Base-by-base conservation (phyloP, 2,113 vertebrate species). In the Gallinago paraguaiae region DNA sequence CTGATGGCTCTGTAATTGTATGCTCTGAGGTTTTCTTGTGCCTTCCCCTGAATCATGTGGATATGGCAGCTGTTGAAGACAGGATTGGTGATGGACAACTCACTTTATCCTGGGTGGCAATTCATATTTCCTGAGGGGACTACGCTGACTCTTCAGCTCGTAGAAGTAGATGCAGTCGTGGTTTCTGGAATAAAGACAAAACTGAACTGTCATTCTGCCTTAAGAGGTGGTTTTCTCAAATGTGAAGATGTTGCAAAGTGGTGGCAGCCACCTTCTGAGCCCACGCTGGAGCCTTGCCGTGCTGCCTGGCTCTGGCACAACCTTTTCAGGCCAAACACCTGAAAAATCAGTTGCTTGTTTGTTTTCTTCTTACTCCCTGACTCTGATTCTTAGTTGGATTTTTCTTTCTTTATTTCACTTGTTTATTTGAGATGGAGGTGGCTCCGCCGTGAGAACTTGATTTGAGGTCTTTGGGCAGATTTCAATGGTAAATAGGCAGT, bases 141-240 rank as follows among this genome's bases (percentile, higher is more conserved):
- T 53, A 28, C 39, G 85, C 86, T 87, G 86, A 90, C 86, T 94
- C 76, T 86, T 92, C 64, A 75, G 0, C 86, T 94, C 83, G 46
- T 93, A 50, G 86, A 95, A 96, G 93, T 88, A 93, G 96, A 86
- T 88, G 65, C 72, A 50, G 43, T 35, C 35, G 92, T 92, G 82
- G 79, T 86, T 93, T 93, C 88, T 95, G 83, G 90, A 90, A 74
- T 74, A 54, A 78, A 88, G 93, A 90, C 91, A 96, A 95, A 83
- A 68, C 84, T 76, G 65, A 84, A 6, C 72, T 93, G 95, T 94
- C 86, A 56, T 19, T 90, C 64, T 78, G 64, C 86, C 57, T 88
- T 63, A 72, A 9, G 74, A 92, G 76, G 51, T 53, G 85, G 67
- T 54, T 80, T 57, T 74, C 53, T 76, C 65, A 39, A 57, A 10